Evolutionary conservation across 2,797 vertebrate species (phyloP).

Genomic region (Dromococcyx pavoninus): DNA sequence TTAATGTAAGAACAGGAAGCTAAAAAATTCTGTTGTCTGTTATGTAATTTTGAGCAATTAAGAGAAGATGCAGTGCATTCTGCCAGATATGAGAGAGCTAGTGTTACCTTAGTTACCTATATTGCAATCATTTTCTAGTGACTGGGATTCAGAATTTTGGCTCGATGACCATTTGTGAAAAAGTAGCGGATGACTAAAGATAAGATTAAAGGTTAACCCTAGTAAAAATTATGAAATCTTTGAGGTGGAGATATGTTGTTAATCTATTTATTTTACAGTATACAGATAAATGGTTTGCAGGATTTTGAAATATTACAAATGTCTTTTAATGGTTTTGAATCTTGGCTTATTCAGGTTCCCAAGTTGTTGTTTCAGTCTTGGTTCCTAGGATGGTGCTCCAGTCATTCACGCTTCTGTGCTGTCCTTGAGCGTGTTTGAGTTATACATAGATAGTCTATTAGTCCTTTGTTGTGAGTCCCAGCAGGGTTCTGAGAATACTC

Average conservation of each 20-base stretch:
- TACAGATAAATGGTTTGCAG: neutral
- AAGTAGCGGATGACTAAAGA: neutral
- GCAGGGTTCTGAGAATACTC: neutral
- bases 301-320: neutral
- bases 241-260: neutral
- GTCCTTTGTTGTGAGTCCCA: neutral
- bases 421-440: neutral
- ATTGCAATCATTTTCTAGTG: neutral
- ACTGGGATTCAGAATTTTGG: neutral
- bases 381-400: neutral
- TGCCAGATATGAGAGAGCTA: neutral
- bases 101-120: slow-evolving; percentile 18
- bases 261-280: neutral
- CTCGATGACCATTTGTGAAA: neutral
- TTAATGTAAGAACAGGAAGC: neutral
- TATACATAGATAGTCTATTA: neutral
- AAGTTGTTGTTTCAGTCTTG: neutral
- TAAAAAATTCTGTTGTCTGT: neutral
- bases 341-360: neutral
- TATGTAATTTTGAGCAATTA: neutral
- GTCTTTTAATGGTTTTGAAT: neutral
- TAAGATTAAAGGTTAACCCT: neutral
- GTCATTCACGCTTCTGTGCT: neutral
- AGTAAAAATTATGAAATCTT: neutral
- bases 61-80: neutral